phyloP scores from a whole-genome alignment of 2,888 invertebrate genomes.

The Tetramorium bicarinatum region DNA sequence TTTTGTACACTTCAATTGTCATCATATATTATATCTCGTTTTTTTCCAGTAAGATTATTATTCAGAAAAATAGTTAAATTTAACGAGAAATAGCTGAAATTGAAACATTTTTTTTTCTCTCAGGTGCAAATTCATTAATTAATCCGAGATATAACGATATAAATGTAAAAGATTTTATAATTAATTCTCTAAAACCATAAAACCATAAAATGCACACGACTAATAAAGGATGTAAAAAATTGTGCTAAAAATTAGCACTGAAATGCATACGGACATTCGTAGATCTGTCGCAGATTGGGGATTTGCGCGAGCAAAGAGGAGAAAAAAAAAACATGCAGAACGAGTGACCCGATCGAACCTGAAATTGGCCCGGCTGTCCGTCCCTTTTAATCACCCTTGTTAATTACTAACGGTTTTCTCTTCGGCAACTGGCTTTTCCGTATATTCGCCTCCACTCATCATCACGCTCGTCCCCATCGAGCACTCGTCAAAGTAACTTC shows the following conservation, averaged over 20 bases:
- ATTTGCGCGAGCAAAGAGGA: slow-evolving; percentile 15
- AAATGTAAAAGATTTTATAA: slow-evolving; percentile 7
- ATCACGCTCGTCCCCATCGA: neutral
- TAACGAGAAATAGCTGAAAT: neutral
- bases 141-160: neutral
- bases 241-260: neutral
- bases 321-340: neutral
- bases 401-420: slow-evolving; percentile 67
- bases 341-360: slow-evolving; percentile 25
- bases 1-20: neutral
- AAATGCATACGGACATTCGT: neutral
- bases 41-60: neutral
- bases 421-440: slow-evolving; percentile 51
- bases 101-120: neutral
- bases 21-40: neutral
- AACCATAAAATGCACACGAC: neutral
- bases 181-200: neutral
- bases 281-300: slow-evolving; percentile 10
- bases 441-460: neutral
- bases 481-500: slow-evolving; percentile 47
- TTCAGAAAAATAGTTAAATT: neutral
- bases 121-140: neutral
- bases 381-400: slow-evolving; percentile 66
- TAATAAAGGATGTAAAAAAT: neutral
- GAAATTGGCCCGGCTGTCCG: slow-evolving; percentile 66